Percentiles rank a stretch among this genome's conserved stretches.
Conservation (phyloP, 2,888 invertebrate species). For the Ypsolopha scabrella region DNA sequence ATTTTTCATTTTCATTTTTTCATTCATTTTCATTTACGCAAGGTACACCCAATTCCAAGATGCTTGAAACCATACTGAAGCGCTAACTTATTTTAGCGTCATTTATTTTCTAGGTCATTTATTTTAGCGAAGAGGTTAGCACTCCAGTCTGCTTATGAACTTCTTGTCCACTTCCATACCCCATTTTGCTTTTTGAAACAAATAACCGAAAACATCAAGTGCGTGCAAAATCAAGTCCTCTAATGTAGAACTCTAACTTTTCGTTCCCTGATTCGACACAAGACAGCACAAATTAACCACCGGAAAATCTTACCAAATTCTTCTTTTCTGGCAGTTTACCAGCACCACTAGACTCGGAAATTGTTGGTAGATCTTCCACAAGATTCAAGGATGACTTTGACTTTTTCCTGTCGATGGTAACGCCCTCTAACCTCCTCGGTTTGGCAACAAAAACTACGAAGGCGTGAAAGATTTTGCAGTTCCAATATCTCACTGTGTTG, state of each 20-base stretch:
- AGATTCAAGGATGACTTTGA: background rate
- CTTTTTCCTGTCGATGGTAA: background rate
- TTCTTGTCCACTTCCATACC: no score
- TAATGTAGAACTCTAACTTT: background rate
- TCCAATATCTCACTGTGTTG: slow-evolving; percentile 22
- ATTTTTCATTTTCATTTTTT: no score
- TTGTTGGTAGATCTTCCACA: no score
- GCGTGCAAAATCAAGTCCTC: background rate
- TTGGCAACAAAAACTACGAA: slow-evolving; percentile 21
- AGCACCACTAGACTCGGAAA: background rate
- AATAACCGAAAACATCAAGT: no score
- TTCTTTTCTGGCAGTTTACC: background rate
- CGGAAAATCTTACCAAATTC: background rate
- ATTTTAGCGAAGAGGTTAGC: no score
- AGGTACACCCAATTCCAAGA: no score
- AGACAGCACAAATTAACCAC: background rate
- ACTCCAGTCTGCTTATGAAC: no score
- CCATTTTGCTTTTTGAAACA: no score
- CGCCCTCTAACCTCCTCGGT: slow-evolving; percentile 17
- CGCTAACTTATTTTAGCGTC: no score
- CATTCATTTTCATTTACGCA: no score
- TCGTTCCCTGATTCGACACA: background rate
- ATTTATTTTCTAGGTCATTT: no score
- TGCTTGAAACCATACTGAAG: no score
- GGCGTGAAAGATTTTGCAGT: slow-evolving; percentile 24